Evolutionary conservation across 1,140 invertebrate genomes (phyloP), one percentile per base, ranked within the genome.

Genomic region (Oryzaephilus surinamensis): DNA sequence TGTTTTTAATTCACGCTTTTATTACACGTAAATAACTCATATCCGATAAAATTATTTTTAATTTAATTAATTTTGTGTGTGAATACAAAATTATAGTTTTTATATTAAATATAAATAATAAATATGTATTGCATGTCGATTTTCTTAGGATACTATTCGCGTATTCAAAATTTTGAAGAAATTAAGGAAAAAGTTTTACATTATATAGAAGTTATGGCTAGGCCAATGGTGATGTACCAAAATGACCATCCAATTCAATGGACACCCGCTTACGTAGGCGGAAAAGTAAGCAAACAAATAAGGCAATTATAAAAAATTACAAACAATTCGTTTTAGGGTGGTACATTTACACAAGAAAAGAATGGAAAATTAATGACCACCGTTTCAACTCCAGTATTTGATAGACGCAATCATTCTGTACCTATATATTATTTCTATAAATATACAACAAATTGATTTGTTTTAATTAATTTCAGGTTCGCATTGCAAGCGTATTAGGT

Each of bases 181-280:
- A 90, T 95, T 0, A 78, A 86, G 41, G 89, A 91, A 62, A 82
- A 95, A 61, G 92, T 97, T 14, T 66, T 94, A 39, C 88, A 91
- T 58, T 94, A 95, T 61, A 84, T 94, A 32, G 79, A 84, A 10
- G 85, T 94, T 0, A 84, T 95, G 48, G 88, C 89, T 4, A 71
- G 85, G 24, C 89, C 89, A 1, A 68, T 93, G 59, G 88, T 92
- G 2, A 64, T 93, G 18, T 79, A 83, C 47, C 74, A 68, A 8
- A 62, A 72, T 17, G 64, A 80, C 6, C 86, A 92, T 59, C 85
- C 85, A 2, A 71, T 86, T 4, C 78, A 82, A 6, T 95, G 89
- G 90, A 94, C 88, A 0, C 85, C 90, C 48, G 78, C 83, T 7
- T 92, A 90, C 58, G 80, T 81, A 18, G 86, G 92, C 56, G 71